A percentile compares a stretch with the other conserved stretches of the same genome.
These are phyloP conservation scores for Tinea semifulvella DNA, from an alignment of 2,888 invertebrate genomes.

Conservation along the genomic window DNA sequence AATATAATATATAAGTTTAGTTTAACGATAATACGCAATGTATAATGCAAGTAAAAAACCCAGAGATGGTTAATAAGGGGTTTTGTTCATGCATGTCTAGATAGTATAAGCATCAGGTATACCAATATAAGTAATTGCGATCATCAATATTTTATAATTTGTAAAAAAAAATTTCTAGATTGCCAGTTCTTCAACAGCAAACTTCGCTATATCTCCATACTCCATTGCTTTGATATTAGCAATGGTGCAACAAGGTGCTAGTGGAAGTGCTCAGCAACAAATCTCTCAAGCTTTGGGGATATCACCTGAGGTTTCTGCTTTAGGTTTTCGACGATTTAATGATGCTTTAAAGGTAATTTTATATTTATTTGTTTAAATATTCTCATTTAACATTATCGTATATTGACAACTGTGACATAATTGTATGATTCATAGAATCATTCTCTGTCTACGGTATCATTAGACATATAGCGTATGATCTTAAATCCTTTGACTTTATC, in stretches of 20 bases:
- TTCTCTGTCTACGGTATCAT: too few relatives aligned
- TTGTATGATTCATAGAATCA: too few relatives aligned
- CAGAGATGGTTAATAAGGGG: too few relatives aligned
- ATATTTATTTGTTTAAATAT: background rate
- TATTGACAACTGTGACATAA: too few relatives aligned
- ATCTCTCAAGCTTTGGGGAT: conserved; percentile 37
- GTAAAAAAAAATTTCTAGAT: background rate
- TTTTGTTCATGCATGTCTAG: too few relatives aligned
- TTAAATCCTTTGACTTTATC: too few relatives aligned
- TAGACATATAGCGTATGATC: too few relatives aligned
- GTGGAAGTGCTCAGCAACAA: conserved; percentile 36
- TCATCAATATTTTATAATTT: background rate
- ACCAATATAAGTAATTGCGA: too few relatives aligned
- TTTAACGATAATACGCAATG: too few relatives aligned
- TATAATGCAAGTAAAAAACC: too few relatives aligned
- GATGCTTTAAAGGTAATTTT: conserved; percentile 34
- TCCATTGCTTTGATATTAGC: conserved; percentile 50
- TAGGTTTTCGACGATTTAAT: conserved; percentile 29
- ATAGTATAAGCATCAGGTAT: too few relatives aligned
- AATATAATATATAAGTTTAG: too few relatives aligned
- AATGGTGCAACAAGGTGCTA: conserved; percentile 54
- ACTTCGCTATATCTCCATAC: conserved; percentile 53
- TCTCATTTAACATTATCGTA: background rate
- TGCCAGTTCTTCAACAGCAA: conserved; percentile 20
- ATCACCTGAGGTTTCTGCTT: conserved; percentile 29